Base-by-base conservation (phyloP, 2,888 invertebrate genomes). In the Kuschelorhynchus macadamiae region DNA sequence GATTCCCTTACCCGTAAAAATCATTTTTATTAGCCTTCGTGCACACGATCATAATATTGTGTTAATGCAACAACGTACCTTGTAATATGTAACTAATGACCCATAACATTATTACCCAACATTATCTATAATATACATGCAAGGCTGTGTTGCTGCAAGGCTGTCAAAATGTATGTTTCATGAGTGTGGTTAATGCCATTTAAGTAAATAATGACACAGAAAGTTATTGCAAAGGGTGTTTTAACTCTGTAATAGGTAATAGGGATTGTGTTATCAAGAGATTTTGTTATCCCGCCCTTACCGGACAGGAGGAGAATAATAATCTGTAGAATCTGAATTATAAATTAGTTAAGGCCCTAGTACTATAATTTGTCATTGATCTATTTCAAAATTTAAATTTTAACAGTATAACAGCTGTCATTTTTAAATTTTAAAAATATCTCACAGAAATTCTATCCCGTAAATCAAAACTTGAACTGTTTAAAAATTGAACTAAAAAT, bases 51-150 rank as follows among this genome's bases (percentile, higher is more conserved):
- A 30, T 14, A 42, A 36, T 52, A 20, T 17, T 47, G 66, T 46
- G 66, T 60, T 66, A 66, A 66, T 66, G 53, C 21, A 47, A 60
- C 65, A 42, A 42, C 55, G 33, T 53, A 55, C 52, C 59, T 25
- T 53, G 52, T 68, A 63, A 68, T 63, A 68, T 59, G 53, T 68
- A 50, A 59, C 46, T 68, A 68, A 68, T 63, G 63, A 57, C 52
- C 62, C 63, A 63, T n/a, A n/a, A n/a, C n/a, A n/a, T 63, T 68
- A 68, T 68, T 52, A 52, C 57, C 52, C 59, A 63, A 68, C 68
- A 63, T 68, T 68, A 68, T 68, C 63, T 59, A 63, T 52, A 63
- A 62, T 68, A 68, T 46, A 68, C 62, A 68, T 59, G 68, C 59
- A 53, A 59, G 42, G 59, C 63, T 36, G 53, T 60, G 61, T 59